Conservation (phyloP, 92 coral and sea anemone species). For the Epizoanthus scotinus region DNA sequence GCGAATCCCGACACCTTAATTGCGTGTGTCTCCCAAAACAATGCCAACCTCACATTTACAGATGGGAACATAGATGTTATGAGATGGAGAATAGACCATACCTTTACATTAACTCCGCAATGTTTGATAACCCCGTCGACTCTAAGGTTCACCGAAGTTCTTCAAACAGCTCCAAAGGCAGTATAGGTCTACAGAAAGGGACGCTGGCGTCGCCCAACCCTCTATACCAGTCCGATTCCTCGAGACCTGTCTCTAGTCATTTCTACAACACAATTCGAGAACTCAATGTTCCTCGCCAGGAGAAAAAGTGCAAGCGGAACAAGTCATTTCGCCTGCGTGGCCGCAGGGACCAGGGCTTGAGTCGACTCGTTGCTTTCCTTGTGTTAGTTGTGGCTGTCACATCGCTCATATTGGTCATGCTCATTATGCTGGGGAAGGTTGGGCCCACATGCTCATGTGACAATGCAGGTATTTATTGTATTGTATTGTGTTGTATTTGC, state of each 20-base stretch:
- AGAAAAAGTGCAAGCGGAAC: not conserved
- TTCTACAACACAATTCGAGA: slow-evolving; percentile 32
- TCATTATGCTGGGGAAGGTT: slow-evolving; percentile 26
- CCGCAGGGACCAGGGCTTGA: not conserved
- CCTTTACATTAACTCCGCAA: slow-evolving; percentile 24
- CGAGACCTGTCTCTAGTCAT: slow-evolving; percentile 13
- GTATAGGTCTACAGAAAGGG: not conserved
- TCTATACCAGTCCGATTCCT: not conserved
- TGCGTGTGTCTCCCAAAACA: too few relatives aligned
- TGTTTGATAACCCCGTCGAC: slow-evolving; percentile 17
- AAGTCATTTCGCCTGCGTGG: not conserved
- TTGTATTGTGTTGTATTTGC: not conserved
- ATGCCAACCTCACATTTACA: not conserved
- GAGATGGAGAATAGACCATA: slow-evolving; percentile 14
- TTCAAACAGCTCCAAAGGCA: slow-evolving; percentile 6
- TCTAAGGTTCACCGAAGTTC: not conserved
- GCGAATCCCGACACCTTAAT: too few relatives aligned
- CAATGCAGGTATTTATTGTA: slow-evolving; percentile 13
- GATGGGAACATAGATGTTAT: not conserved
- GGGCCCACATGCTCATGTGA: slow-evolving; percentile 21
- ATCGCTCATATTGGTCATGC: slow-evolving; percentile 21
- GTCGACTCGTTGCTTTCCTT: not conserved
- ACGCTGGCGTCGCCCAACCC: slow-evolving; percentile 17
- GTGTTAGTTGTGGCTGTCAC: slow-evolving; percentile 7
- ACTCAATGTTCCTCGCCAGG: not conserved